Base-by-base conservation (phyloP, 2,888 invertebrate species). In the Halictus quadricinctus region DNA sequence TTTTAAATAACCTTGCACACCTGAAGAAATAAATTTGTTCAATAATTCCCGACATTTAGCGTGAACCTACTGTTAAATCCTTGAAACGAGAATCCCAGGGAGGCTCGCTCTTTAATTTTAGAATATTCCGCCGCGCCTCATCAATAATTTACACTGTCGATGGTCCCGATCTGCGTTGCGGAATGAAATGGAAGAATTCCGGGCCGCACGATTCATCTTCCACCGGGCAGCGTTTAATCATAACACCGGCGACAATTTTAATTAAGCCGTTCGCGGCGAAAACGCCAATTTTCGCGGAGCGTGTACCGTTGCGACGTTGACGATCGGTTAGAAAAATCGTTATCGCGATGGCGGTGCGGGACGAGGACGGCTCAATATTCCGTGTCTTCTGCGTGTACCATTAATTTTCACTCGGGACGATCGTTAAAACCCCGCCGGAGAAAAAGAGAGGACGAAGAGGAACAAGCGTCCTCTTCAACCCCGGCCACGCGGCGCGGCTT, bases 371-470 rank as follows among this genome's bases (percentile, higher is more conserved):
- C 25, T 79, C 72, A 46, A 73, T 60, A 72, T 73, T 66, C 74
- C 41, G 50, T 43, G 50, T 48, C 69, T 60, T n/a, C 36, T n/a
- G 4, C 1, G 29, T 7, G 50, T 46, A 54, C 72, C 81, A 83
- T 83, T 81, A 83, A 81, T 83, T 83, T 83, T 75, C 83, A 25
- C 50, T 43, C 25, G 60, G 50, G 25, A 21, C 70, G 75, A 76
- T 76, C 76, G 81, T 81, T 83, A 72, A 82, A 72, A 75, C 75
- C 64, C 58, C 41, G 18, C 46, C 36, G 43, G 29, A 5, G n/a
- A 21, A 21, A 36, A 15, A 12, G 36, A 36, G 36, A 36, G 36
- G 5, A 36, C 36, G 4, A 58, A 64, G 50, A 73, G 7, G 21
- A 70, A n/a, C 18, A 41, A 70, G 21, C n/a, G 36, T 15, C 36